Evolutionary conservation across 2,113 vertebrate species (phyloP), one percentile per base, ranked within the genome.

Genomic region (Petrocephalus zakoni): DNA sequence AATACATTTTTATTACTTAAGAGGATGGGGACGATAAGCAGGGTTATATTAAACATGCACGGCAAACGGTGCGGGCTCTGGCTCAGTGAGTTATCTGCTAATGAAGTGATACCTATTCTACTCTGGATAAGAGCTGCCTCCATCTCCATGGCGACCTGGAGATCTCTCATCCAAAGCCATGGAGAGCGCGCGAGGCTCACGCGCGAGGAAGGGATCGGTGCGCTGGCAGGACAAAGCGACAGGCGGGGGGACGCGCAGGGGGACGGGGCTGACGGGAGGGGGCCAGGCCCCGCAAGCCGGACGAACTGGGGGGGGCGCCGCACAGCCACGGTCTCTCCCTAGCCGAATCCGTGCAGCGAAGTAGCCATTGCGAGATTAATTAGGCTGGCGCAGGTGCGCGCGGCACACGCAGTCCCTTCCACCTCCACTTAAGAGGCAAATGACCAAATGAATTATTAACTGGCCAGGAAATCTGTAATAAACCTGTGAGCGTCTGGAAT

Each of bases 61-160:
- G 72, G 29, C 22, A 64, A 86, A 9, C 34, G 13, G 72, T 89
- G 64, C 75, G 51, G 88, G 85, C 88, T 68, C 52, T 19, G 90
- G 75, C 85, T 90, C 61, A 64, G 34, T 88, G 89, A 56, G 52
- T 10, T 87, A 75, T 89, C 34, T 89, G 92, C 87, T 93, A 91
- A 61, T 82, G 55, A 88, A 93, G 93, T 93, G 94, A 93, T 93
- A 92, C 92, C 93, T 94, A 90, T 94, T 94, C 86, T 95, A 91
- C 89, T 93, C 93, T 91, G 87, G 93, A 92, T 93, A 90, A 82
- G 92, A 95, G 94, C 96, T 94, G 91, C 47, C 85, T 86, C 90
- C 89, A 93, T 97, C 95, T 96, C 96, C 96, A 96, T 96, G 96
- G 94, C 94, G 95, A 97, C 96, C 93, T 92, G 93, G 94, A 89